A percentile compares a stretch with the other conserved stretches of the same genome.
Evolutionary conservation across 2,113 vertebrate genomes (phyloP).

Genomic region (Noturus placidus): DNA sequence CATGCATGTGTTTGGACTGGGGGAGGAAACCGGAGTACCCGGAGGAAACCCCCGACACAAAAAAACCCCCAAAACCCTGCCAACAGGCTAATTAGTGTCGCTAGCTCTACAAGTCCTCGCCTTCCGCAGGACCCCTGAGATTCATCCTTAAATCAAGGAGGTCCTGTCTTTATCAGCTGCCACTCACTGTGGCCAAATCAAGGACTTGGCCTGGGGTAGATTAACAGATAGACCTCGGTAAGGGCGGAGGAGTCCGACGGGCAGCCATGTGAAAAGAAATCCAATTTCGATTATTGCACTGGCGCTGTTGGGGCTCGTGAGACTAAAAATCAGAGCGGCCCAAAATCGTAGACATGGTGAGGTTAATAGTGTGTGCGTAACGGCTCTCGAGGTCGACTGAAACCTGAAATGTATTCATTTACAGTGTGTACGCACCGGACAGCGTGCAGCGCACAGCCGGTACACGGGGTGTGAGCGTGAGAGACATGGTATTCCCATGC

Average conservation of each 20-base stretch:
- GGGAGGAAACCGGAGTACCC: too few species aligned
- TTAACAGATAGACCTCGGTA: slow-evolving; percentile 37
- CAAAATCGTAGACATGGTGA: slow-evolving; percentile 22
- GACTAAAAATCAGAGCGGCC: slow-evolving; percentile 40
- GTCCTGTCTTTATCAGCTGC: not conserved
- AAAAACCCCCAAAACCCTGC: not conserved
- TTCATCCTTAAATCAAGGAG: not conserved
- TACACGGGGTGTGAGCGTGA: not conserved
- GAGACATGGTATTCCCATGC: slow-evolving; percentile 26
- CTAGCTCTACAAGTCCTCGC: not conserved
- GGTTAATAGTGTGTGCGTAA: slow-evolving; percentile 41
- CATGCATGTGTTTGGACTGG: too few species aligned
- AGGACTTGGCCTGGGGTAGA: slow-evolving; percentile 25
- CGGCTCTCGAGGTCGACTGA: slow-evolving; percentile 25
- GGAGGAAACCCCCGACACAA: too few species aligned
- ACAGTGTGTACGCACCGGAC: not conserved
- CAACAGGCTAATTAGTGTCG: slow-evolving; percentile 19
- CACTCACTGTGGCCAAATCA: not conserved
- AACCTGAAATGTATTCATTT: slow-evolving; percentile 24
- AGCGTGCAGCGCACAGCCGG: not conserved
- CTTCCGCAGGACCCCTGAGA: not conserved
- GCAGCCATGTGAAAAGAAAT: slow-evolving; percentile 50
- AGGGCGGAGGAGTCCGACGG: slow-evolving; percentile 32
- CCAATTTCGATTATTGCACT: slow-evolving; percentile 56
- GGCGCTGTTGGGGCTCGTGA: slow-evolving; percentile 32